Evolutionary conservation across 2,797 vertebrate species (phyloP), one percentile per base, ranked within the genome.

Genomic region (Notolepis coatsorum): DNA sequence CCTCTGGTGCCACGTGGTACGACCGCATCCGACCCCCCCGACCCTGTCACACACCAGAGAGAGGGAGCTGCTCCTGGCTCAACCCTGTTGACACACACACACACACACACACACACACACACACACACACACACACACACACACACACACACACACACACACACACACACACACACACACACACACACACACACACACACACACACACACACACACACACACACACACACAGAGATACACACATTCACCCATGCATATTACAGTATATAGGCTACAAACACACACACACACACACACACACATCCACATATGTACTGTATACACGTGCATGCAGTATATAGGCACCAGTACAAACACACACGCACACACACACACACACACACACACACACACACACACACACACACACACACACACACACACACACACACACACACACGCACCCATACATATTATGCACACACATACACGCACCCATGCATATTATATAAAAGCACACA

Each of bases 1-100:
- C 61, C 48, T 77, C 56, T 39, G 41, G n/a, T 31, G 55, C 57
- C 55, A 41, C 39, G 7, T 39, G 28, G 17, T n/a, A 8, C n/a
- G 24, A n/a, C 37, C 47, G n/a, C 53, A 47, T 75, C 49, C 27
- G 17, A 7, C 17, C 27, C 30, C 27, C 9, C 20, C 35, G 8
- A 39, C 41, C 39, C 55, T 24, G 57, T 65, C 55, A 52, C 33
- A 39, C 15, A 39, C 21, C 24, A 60, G 52, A 53, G 52, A 53
- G 66, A 12, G 47, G 55, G 57, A 15, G 50, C 59, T 3, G 3
- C 64, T 2, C 63, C 15, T 53, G 2, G 23, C 33, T 55, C 1
- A 12, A 63, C 21, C 20, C 15, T 15, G 39, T 7, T 12, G 50
- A 43, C 62, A 57, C 39, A 27, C 45, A 10, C 23, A 9, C 20